phyloP scores from a whole-genome alignment of 2,888 invertebrate genomes.

The Diadromus collaris region DNA sequence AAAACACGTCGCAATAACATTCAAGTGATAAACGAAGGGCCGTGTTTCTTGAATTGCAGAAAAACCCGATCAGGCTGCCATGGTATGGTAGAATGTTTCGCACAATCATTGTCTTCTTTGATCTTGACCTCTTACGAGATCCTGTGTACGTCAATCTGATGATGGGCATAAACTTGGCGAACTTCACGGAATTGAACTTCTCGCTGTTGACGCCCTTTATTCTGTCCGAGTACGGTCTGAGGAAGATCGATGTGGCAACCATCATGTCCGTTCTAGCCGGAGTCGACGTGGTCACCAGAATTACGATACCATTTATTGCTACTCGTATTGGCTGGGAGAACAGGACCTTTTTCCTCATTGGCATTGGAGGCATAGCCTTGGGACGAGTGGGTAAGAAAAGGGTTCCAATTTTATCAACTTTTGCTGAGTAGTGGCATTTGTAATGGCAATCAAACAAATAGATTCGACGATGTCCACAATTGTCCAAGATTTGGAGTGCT shows the following conservation, averaged over 20 bases:
- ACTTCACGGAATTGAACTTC: conserved; percentile 88
- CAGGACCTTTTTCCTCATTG: conserved; percentile 86
- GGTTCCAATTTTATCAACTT: background rate
- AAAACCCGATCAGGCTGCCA: conserved; percentile 37
- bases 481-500: background rate
- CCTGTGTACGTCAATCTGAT: conserved; percentile 86
- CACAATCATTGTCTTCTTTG: conserved; percentile 85
- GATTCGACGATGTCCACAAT: background rate
- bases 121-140: conserved; percentile 86
- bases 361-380: conserved; percentile 85
- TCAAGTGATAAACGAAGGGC: conserved; percentile 42
- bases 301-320: conserved; percentile 86
- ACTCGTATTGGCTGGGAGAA: conserved; percentile 87
- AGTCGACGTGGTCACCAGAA: conserved; percentile 85
- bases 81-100: conserved; percentile 78
- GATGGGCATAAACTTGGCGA: conserved; percentile 86
- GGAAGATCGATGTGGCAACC: conserved; percentile 83
- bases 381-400: conserved; percentile 84
- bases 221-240: conserved; percentile 85
- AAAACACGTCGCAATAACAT: conserved; percentile 9
- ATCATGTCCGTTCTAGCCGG: conserved; percentile 87
- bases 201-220: conserved; percentile 88
- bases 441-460: too few species aligned
- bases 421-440: background rate
- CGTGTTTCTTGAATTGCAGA: conserved; percentile 39